Evolutionary conservation across 53 echinoderm and acorn worm species (phyloP).

Genomic region (Echinarachnius parma): DNA sequence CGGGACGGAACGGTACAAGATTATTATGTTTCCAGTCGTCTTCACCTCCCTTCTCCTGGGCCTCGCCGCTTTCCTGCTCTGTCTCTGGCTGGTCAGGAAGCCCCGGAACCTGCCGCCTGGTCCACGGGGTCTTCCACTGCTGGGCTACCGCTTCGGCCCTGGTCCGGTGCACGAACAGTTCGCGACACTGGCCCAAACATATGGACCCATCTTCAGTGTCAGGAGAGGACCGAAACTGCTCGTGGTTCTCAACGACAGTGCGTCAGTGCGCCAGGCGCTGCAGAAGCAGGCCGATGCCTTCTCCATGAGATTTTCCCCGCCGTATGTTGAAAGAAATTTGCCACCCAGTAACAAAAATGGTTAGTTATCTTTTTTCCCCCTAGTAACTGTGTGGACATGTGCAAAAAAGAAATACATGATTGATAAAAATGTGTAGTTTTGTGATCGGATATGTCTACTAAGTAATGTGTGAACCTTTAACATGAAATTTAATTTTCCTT

Average conservation of each 20-base stretch:
- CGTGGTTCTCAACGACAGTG: slow-evolving; percentile 39
- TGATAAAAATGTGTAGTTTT: too few species aligned
- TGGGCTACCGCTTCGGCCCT: slow-evolving; percentile 1
- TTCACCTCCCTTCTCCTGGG: too few species aligned
- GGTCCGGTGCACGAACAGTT: slow-evolving; percentile 6
- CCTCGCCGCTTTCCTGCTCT: not conserved
- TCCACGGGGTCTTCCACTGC: slow-evolving; percentile 1
- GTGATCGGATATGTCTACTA: too few species aligned
- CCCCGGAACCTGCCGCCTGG: slow-evolving; percentile 11
- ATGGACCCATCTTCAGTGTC: slow-evolving; percentile 49
- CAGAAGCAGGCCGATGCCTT: slow-evolving; percentile 29
- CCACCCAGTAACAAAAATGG: too few species aligned
- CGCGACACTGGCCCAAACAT: slow-evolving; percentile 1
- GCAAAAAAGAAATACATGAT: too few species aligned
- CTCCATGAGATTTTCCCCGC: slow-evolving; percentile 37
- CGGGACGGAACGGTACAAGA: too few species aligned
- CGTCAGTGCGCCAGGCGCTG: slow-evolving; percentile 16
- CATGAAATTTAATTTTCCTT: too few species aligned
- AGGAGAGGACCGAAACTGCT: slow-evolving; percentile 13
- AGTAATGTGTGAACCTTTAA: too few species aligned
- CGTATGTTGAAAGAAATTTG: too few species aligned
- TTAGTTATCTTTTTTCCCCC: too few species aligned
- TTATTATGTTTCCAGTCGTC: too few species aligned
- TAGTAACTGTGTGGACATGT: too few species aligned
- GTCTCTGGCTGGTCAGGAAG: not conserved